phyloP scores from a whole-genome alignment of 2,113 vertebrate genomes.

The Corythornis vintsioides region DNA sequence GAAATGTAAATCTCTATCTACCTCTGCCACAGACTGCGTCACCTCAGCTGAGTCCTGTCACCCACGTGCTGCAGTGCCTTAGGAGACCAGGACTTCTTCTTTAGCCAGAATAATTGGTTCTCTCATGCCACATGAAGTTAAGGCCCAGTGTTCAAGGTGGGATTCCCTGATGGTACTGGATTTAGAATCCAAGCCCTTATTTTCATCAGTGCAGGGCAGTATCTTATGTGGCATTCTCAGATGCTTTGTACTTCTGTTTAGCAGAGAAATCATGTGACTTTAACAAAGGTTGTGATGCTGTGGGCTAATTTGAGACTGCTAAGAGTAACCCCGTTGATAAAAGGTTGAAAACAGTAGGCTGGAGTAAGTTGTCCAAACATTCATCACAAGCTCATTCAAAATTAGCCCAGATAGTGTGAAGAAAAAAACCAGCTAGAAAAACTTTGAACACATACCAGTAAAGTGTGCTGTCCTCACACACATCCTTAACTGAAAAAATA shows the following conservation, averaged over 20 bases:
- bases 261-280: neutral
- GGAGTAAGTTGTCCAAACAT: neutral
- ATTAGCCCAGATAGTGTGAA: neutral
- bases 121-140: neutral
- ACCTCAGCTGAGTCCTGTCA: neutral
- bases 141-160: neutral
- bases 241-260: neutral
- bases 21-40: fast-evolving
- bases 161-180: fast-evolving
- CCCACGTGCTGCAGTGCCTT: neutral
- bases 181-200: neutral
- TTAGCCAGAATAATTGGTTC: neutral
- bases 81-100: neutral
- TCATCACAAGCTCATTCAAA: neutral
- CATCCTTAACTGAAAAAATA: neutral
- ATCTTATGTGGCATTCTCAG: neutral
- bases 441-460: neutral
- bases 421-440: neutral
- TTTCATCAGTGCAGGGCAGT: neutral
- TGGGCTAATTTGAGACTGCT: neutral
- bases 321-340: neutral
- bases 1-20: neutral
- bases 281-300: neutral
- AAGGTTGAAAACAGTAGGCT: neutral
- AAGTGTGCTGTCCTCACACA: neutral